phyloP scores from a whole-genome alignment of 2,797 vertebrate species.

The Galago senegalensis region DNA sequence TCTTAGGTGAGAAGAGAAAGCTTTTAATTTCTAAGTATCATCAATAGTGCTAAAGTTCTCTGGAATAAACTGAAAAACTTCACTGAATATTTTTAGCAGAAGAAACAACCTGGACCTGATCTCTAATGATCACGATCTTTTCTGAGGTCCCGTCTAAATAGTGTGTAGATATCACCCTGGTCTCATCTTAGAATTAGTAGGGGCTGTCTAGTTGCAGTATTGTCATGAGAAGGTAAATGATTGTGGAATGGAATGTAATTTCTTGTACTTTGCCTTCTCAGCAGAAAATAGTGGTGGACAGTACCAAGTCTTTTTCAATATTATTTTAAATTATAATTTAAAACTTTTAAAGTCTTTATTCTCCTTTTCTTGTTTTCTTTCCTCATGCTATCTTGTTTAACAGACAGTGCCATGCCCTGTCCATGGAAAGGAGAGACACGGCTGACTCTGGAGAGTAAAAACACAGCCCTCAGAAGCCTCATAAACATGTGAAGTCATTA shows the following conservation, averaged over 20 bases:
- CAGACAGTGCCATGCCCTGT: background rate
- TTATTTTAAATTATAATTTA: background rate
- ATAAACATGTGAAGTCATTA: background rate
- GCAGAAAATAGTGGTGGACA: background rate
- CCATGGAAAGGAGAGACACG: background rate
- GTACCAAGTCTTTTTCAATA: background rate
- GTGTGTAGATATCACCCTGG: too few species aligned
- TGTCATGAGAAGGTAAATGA: background rate
- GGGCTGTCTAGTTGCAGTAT: background rate
- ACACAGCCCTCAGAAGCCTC: rapidly evolving
- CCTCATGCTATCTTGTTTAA: background rate
- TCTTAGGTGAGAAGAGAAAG: background rate
- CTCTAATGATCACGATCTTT: background rate
- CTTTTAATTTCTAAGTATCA: background rate
- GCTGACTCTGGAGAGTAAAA: background rate
- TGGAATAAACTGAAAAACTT: background rate
- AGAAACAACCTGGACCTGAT: background rate
- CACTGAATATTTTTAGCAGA: background rate
- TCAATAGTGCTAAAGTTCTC: background rate
- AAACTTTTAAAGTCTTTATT: background rate
- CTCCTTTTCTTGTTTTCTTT: background rate
- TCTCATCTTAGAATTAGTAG: background rate
- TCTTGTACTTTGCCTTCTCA: background rate
- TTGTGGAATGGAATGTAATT: background rate
- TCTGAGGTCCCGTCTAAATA: background rate